Conservation (phyloP, 2,888 invertebrate species). For the Pardosa pseudoannulata region DNA sequence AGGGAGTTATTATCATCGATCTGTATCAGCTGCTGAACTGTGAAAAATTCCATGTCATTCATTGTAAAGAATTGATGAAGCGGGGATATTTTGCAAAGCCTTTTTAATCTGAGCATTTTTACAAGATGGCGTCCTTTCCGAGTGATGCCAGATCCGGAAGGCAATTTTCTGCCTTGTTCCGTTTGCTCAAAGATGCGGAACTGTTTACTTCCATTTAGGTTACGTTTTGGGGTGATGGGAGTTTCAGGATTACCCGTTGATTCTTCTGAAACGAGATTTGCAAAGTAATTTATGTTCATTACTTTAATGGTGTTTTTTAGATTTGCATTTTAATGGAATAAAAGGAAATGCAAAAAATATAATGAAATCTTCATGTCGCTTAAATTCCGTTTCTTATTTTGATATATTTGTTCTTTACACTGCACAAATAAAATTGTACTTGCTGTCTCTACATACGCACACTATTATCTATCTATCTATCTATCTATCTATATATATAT, state of each 20-base stretch:
- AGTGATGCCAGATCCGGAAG: constrained; percentile 15
- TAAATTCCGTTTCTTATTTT: too few relatives aligned
- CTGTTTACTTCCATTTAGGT: constrained; percentile 15
- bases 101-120: background rate
- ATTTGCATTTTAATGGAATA: background rate
- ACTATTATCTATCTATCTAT: too few relatives aligned
- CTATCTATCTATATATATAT: too few relatives aligned
- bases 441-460: too few relatives aligned
- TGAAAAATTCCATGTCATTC: background rate
- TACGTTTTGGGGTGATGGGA: constrained; percentile 10
- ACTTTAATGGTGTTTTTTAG: background rate
- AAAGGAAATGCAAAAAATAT: background rate
- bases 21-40: background rate
- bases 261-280: background rate
- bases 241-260: background rate
- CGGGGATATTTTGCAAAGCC: background rate
- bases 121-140: background rate
- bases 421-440: too few relatives aligned
- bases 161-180: constrained; percentile 7
- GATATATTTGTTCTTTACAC: too few relatives aligned
- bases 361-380: too few relatives aligned
- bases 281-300: background rate
- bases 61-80: constrained; percentile 6
- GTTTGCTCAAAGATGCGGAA: constrained; percentile 13
- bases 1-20: background rate